Evolutionary conservation across 2,888 invertebrate genomes (phyloP), one percentile per base, ranked within the genome.

Genomic region (Mimachlamys varia): DNA sequence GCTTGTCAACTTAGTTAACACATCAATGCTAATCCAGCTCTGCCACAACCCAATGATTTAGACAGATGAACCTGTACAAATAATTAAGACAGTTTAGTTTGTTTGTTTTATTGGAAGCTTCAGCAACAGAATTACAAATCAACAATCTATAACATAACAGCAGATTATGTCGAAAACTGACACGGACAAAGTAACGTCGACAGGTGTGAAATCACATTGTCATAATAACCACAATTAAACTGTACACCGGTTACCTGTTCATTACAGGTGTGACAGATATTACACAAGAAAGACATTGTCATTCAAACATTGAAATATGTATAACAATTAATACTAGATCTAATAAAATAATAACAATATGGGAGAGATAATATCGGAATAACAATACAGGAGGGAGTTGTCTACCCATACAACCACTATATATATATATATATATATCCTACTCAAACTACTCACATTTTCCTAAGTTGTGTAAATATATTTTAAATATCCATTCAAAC

Each of bases 31-130:
- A 13, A n/a, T 76, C 22, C 62, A 76, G 62, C 13, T 4, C 27
- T 76, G 62, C 17, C 2, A 27, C n/a, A n/a, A n/a, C n/a, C n/a
- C n/a, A n/a, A 62, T n/a, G 62, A 62, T 7, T 62, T 19, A 62
- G 17, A n/a, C n/a, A 62, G 62, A n/a, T 7, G n/a, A 27, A 76
- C 4, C 33, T n/a, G 10, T 62, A 62, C 13, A 19, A 53, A 53
- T 53, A 62, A 44, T 22, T 7, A n/a, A 76, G 27, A 10, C 76
- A 22, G 27, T 27, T 76, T 76, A 33, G 2, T 76, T 76, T 76
- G 2, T 76, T 76, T 76, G 33, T 76, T 76, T 76, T 76, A 76
- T 76, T 76, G 76, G 27, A 76, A 76, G 76, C 76, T 76, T 76
- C 76, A 76, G 76, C 76, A 76, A 76, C 76, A 76, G 76, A 76